A percentile compares a stretch with the other conserved stretches of the same genome.
Conservation (phyloP, 2,888 invertebrate genomes). For the Argyresthia goedartella region DNA sequence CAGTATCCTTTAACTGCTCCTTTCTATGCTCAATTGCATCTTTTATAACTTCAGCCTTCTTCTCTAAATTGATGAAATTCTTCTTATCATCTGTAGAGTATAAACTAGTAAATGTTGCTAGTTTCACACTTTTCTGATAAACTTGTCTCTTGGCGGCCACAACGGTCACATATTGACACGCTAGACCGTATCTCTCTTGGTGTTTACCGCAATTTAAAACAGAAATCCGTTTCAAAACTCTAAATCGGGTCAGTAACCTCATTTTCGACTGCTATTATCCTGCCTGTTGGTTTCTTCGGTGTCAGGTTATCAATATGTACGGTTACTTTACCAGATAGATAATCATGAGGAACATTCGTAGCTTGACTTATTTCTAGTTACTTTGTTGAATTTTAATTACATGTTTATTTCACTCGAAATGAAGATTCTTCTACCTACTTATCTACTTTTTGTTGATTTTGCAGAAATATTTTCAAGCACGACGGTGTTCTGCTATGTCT, state of each 20-base stretch:
- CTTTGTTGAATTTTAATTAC: too few species aligned
- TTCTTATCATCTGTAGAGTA: slow-evolving; percentile 52
- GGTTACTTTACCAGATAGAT: too few species aligned
- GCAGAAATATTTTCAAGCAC: too few species aligned
- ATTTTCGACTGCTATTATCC: slow-evolving; percentile 16
- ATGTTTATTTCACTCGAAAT: too few species aligned
- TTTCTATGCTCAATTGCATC: slow-evolving; percentile 74
- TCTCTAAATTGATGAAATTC: slow-evolving; percentile 45
- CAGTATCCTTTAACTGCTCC: slow-evolving; percentile 71
- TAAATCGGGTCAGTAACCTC: slow-evolving; percentile 32
- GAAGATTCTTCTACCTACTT: too few species aligned
- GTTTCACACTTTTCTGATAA: slow-evolving; percentile 21
- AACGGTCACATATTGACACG: slow-evolving; percentile 22
- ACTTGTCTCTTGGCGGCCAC: slow-evolving; percentile 20
- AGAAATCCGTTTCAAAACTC: slow-evolving; percentile 28
- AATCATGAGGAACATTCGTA: too few species aligned
- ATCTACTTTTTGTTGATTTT: too few species aligned
- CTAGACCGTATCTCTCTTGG: slow-evolving; percentile 20
- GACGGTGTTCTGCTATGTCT: too few species aligned
- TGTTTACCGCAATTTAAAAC: slow-evolving; percentile 18
- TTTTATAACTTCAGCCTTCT: slow-evolving; percentile 63
- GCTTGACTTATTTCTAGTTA: too few species aligned
- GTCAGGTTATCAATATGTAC: too few species aligned
- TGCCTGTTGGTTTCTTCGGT: neutral
- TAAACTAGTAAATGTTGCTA: slow-evolving; percentile 28